Base-by-base conservation (phyloP, 2,113 vertebrate genomes). In the Bothrops jararaca region DNA sequence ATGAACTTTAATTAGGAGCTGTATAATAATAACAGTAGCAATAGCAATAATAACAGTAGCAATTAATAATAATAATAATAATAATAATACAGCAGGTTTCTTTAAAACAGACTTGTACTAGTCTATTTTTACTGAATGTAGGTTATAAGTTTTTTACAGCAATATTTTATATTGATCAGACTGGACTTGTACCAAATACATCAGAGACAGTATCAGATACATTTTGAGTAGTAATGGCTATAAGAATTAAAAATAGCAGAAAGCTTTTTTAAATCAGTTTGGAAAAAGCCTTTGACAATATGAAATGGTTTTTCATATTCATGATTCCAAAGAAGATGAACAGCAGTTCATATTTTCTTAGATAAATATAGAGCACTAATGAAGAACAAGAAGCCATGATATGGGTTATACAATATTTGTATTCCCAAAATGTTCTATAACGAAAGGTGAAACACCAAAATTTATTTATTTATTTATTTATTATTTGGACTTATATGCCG, bases 61-160 rank as follows among this genome's bases (percentile, higher is more conserved):
- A 48, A 48, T 48, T 6, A 48, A 48, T 6, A 48, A 48, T 48
- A 48, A 48, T 48, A 48, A 48, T 48, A 48, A 48, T 48, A 48
- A 48, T 48, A 48, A 48, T 6, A 48, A 48, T 6, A 48, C 96
- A 97, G 93, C 95, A 96, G 95, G 95, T 91, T 69, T 85, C 94
- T 93, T 97, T 96, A 94, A 96, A 96, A 95, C 94, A 96, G 94
- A 85, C 93, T 74, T 74, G n/a, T 13, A 39, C 15, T 74, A 34
- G 2, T 34, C 69, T 34, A 34, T 20, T 34, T 74, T 74, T 34
- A 74, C 7, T 74, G n/a, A 39, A 74, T 20, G 15, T 39, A 74
- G 15, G 15, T 20, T 74, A 8, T 5, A 74, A 74, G n/a, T 15
- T 74, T 74, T 74, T 74, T 74, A 74, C 6, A 39, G 5, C 69